Evolutionary conservation across 2,113 vertebrate genomes (phyloP), one percentile per base, ranked within the genome.

Genomic region (Daphoenositta chrysoptera): DNA sequence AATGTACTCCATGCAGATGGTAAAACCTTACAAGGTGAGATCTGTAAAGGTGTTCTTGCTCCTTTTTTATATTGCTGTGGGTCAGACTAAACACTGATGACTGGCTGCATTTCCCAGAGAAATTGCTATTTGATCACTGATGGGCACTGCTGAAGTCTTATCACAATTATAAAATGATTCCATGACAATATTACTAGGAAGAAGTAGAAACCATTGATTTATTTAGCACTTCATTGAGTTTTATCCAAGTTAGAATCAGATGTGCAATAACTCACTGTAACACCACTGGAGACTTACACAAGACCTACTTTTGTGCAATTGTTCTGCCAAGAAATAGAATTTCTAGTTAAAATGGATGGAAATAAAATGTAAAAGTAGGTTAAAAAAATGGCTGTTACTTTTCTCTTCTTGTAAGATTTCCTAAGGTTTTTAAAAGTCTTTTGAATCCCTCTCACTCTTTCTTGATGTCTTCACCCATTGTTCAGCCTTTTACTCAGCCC

Each of bases 301-400:
- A 95, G 87, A 85, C 87, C 84, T 92, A 93, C 81, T 94, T 97
- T 87, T 91, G 61, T 75, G 75, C 54, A 50, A 83, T 92, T 90
- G 54, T 93, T 91, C 87, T 94, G 75, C 66, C 71, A 95, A 80
- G 76, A 86, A 91, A 83, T 73, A 73, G 78, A 91, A 83, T 93
- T 90, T 50, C 70, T 93, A 60, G 50, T 87, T 94, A 85, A 93
- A 87, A 87, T 61, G 35, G n/a, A 72, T 50, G 66, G 87, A 87
- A 96, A 89, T 76, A 82, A 73, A 96, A 94, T 72, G 50, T 85
- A 89, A 83, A 96, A 95, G 66, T 76, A 78, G 87, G 91, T 96
- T 94, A 69, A 95, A 94, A 82, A 94, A 92, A 51, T 3, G 45
- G 37, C 30, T 87, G 48, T 44, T 82, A 54, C 79, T 77, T 91